Evolutionary conservation across 2,888 invertebrate species (phyloP), one percentile per base, ranked within the genome.

Genomic region (Drosophila fulvimacula): DNA sequence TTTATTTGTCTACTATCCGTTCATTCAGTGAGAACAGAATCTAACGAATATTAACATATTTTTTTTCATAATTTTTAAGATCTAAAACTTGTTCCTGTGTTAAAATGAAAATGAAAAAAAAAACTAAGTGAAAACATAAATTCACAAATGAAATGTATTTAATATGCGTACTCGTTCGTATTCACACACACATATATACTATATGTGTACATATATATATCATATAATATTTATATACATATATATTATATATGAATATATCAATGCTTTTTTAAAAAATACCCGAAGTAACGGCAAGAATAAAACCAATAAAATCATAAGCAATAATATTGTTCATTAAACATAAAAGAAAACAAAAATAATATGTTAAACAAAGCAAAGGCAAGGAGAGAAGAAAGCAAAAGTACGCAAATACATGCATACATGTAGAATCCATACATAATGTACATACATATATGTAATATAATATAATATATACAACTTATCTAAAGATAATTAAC

Each of bases 1-100:
- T 10, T n/a, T 19, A 53, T 57, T 55, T 73, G 76, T 70, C 48
- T 49, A 36, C 27, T 36, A 32, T 34, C 38, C 17, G 30, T 21
- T 51, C 32, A 72, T 72, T 57, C 64, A 59, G 53, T 53, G 46
- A 72, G 27, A 32, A 44, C 34, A 17, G 57, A 72, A 39, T 59
- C 21, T 42, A 44, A 46, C 55, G 48, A 60, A 39, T 39, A 57
- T 55, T 56, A 67, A 64, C 63, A 56, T 67, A 49, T 52, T 42
- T 7, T 84, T 63, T 57, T 38, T 68, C 21, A 41, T 55, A 58
- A 60, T 73, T 69, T 38, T 3, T 74, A 82, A 73, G 71, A 56
- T 60, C 76, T 68, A 60, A 76, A 80, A 86, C 81, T 83, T 86
- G 83, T 83, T 83, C 83, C 89, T 83, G 87, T 86, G 89, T 86